Conservation (phyloP, 1,140 invertebrate species). For the Caerostris darwini region DNA sequence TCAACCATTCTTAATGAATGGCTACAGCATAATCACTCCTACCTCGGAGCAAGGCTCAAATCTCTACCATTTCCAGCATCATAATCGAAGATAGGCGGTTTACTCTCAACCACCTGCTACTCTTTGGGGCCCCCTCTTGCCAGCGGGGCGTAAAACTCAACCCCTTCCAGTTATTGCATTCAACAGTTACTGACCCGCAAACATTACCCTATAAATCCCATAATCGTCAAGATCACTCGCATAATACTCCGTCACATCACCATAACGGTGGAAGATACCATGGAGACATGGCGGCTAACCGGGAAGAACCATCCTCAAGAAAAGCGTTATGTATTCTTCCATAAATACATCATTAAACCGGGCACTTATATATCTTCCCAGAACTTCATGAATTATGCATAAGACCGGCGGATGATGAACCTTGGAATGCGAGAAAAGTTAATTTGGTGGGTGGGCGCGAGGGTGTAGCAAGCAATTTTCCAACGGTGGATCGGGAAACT, state of each 20-base stretch:
- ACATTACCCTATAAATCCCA: slow-evolving; percentile 50
- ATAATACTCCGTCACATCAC: neutral
- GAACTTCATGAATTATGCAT: slow-evolving; percentile 69
- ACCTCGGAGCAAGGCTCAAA: neutral
- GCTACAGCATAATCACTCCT: neutral
- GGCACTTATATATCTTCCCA: slow-evolving; percentile 4
- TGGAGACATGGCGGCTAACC: neutral
- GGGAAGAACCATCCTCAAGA: neutral
- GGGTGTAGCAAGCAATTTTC: neutral
- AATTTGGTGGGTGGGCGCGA: slow-evolving; percentile 39
- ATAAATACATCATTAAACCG: slow-evolving; percentile 46
- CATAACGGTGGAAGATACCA: too few relatives aligned
- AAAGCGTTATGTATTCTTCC: neutral
- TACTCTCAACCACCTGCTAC: neutral
- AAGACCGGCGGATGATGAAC: slow-evolving; percentile 58
- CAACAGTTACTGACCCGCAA: slow-evolving; percentile 36
- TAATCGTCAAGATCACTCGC: slow-evolving; percentile 40
- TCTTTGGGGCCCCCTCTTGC: neutral
- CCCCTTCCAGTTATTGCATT: neutral
- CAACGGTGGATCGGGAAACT: slow-evolving; percentile 14
- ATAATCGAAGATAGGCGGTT: neutral
- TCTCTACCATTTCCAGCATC: neutral
- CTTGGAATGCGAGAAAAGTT: slow-evolving; percentile 62
- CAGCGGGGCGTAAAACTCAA: neutral
- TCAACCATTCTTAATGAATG: neutral